These are phyloP conservation scores for Allobates femoralis DNA, from an alignment of 2,797 vertebrate genomes.

Conservation along the genomic window DNA sequence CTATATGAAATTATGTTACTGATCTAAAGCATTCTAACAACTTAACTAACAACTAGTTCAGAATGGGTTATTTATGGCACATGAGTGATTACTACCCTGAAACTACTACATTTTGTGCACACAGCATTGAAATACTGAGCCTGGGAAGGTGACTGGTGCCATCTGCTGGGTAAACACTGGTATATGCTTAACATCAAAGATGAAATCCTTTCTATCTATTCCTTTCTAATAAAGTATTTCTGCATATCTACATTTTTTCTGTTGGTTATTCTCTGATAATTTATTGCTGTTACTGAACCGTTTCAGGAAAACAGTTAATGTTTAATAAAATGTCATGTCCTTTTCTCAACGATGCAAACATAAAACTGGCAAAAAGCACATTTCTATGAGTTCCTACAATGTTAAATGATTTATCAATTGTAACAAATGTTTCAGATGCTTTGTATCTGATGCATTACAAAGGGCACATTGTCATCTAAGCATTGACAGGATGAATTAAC, in stretches of 20 bases:
- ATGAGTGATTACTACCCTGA: not conserved
- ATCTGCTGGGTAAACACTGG: constrained; percentile 12
- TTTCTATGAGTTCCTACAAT: not conserved
- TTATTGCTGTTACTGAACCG: not conserved
- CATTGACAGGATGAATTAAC: not conserved
- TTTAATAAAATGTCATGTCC: constrained; percentile 2
- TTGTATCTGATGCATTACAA: not conserved
- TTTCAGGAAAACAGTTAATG: not conserved
- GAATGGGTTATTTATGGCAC: not conserved
- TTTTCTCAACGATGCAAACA: not conserved
- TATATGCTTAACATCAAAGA: not conserved
- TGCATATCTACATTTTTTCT: not conserved
- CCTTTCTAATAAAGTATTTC: not conserved
- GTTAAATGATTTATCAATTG: constrained; percentile 7
- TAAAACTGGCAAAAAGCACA: not conserved
- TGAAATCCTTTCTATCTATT: not conserved
- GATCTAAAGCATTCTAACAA: not conserved
- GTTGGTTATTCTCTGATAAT: not conserved
- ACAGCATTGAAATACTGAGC: not conserved
- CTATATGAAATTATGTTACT: not conserved
- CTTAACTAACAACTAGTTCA: not conserved
- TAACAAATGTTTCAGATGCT: not conserved
- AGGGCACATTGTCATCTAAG: not conserved
- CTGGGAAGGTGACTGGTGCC: constrained; percentile 16
- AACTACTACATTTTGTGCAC: not conserved